Evolutionary conservation across 2,797 vertebrate species (phyloP).

Genomic region (Amazonetta brasiliensis): DNA sequence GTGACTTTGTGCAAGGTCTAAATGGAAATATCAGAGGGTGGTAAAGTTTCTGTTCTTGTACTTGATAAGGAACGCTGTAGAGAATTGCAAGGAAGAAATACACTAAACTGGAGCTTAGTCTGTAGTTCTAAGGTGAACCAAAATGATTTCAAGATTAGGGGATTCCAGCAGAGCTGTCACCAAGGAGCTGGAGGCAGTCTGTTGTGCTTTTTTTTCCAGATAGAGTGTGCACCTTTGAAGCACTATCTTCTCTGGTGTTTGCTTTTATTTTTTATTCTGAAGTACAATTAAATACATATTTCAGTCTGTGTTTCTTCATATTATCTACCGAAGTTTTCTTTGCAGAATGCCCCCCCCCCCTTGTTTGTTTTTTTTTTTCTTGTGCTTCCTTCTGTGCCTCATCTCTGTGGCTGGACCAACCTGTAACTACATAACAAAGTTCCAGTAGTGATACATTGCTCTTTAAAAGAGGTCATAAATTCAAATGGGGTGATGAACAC

Average conservation of each 20-base stretch:
- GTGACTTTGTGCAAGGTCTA: neutral
- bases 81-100: neutral
- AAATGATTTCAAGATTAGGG: neutral
- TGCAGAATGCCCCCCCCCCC: neutral
- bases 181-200: neutral
- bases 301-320: neutral
- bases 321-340: neutral
- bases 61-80: neutral
- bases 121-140: neutral
- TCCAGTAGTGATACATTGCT: neutral
- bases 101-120: neutral
- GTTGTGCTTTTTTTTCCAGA: neutral
- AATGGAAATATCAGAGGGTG: neutral
- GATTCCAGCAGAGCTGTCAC: neutral
- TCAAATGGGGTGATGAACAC: neutral
- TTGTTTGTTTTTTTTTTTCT: neutral
- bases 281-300: neutral
- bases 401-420: neutral
- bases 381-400: neutral
- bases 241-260: neutral
- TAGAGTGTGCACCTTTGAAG: neutral
- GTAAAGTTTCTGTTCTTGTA: neutral
- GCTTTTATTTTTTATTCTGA: neutral
- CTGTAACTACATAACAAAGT: neutral
- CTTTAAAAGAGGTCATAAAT: neutral